Conservation (phyloP, 2,113 vertebrate genomes). For the Grammomys dolichurus region DNA sequence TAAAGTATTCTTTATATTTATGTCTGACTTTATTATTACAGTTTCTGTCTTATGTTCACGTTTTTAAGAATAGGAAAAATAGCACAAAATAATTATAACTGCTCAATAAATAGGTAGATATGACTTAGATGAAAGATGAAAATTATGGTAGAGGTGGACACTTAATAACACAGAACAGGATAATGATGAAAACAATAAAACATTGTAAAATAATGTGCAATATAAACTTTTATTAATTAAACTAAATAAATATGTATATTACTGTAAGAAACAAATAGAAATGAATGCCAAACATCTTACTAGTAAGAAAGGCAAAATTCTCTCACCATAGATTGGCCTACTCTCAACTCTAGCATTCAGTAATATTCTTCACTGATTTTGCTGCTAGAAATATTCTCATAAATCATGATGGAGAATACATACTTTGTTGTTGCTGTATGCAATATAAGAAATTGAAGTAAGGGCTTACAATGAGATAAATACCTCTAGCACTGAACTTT, state of each 20-base stretch:
- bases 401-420: background rate
- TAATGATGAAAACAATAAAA: background rate
- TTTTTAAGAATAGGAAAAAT: background rate
- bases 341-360: background rate
- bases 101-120: background rate
- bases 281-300: background rate
- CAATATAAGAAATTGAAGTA: background rate
- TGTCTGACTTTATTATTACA: background rate
- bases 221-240: background rate
- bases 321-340: background rate
- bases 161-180: background rate
- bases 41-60: background rate
- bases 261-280: background rate
- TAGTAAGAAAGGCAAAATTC: background rate
- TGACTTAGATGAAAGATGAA: background rate
- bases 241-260: background rate
- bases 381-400: background rate
- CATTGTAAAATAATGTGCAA: background rate
- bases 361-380: constrained; percentile 32
- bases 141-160: background rate
- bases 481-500: background rate
- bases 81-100: background rate
- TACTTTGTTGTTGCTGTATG: background rate
- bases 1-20: constrained; percentile 22
- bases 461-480: background rate